phyloP scores from a whole-genome alignment of 2,113 vertebrate genomes.

The Alexandromys fortis region DNA sequence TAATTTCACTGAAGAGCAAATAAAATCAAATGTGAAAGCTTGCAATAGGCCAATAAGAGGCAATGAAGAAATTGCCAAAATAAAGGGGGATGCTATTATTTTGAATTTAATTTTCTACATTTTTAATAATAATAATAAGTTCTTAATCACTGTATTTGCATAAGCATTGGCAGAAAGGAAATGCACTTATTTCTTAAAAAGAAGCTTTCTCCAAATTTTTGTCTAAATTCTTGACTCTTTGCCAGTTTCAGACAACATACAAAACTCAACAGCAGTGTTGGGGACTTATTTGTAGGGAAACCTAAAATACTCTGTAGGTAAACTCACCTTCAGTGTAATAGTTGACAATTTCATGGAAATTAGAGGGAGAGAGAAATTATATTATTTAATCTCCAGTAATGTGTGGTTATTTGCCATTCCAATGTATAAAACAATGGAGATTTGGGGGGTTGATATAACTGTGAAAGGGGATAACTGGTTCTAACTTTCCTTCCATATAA shows the following conservation, averaged over 20 bases:
- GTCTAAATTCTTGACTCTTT: neutral
- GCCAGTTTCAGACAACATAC: neutral
- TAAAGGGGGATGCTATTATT: neutral
- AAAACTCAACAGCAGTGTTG: neutral
- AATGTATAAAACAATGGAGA: neutral
- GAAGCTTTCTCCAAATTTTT: neutral
- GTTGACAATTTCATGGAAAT: neutral
- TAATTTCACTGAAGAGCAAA: neutral
- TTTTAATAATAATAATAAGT: neutral
- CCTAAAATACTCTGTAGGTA: neutral
- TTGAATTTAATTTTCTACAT: neutral
- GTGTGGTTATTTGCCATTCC: neutral
- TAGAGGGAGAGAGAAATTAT: neutral
- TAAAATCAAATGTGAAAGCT: neutral
- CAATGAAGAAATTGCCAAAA: neutral
- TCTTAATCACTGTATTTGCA: neutral
- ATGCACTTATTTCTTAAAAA: neutral
- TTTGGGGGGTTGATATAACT: neutral
- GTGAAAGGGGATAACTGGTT: neutral
- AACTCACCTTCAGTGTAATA: neutral
- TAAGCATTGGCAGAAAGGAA: neutral
- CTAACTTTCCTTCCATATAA: neutral
- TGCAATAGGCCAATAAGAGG: neutral
- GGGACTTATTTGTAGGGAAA: neutral
- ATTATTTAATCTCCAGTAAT: too few species aligned